Percentiles rank a stretch among this genome's conserved stretches.
Conservation (phyloP, 2,113 vertebrate species). For the Mustela nigripes region DNA sequence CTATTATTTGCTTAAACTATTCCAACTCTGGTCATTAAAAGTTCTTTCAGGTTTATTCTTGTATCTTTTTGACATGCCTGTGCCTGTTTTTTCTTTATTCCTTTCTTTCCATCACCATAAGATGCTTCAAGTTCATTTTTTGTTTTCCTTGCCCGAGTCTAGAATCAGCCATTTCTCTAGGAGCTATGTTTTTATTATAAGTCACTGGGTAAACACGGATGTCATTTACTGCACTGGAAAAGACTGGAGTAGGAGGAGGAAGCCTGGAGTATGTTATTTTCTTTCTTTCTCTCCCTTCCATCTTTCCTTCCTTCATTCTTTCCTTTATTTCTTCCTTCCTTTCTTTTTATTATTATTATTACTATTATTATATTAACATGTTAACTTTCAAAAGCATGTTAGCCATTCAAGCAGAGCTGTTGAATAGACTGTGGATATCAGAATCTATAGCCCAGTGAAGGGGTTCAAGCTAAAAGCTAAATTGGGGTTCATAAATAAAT, state of each 20-base stretch:
- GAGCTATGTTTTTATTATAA: neutral
- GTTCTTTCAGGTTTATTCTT: neutral
- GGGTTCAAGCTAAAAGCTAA: neutral
- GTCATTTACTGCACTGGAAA: neutral
- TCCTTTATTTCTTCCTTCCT: neutral
- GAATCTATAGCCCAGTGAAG: neutral
- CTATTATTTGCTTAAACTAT: neutral
- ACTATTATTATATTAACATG: neutral
- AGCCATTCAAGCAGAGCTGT: neutral
- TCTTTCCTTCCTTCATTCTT: neutral
- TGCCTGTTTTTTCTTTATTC: neutral
- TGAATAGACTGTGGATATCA: neutral
- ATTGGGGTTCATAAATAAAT: conserved; percentile 21
- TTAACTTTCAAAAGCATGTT: neutral
- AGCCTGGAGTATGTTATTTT: neutral
- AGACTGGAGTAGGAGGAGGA: neutral
- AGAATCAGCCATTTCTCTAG: neutral
- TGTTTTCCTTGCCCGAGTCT: neutral
- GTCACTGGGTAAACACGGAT: neutral
- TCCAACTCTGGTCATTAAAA: neutral
- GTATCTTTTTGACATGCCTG: neutral
- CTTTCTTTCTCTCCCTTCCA: neutral
- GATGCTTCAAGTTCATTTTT: neutral
- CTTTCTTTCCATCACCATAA: neutral
- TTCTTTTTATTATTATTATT: neutral